A percentile compares a stretch with the other conserved stretches of the same genome.
Conservation (phyloP, 2,797 vertebrate genomes). For the Melanotaenia nigrans region DNA sequence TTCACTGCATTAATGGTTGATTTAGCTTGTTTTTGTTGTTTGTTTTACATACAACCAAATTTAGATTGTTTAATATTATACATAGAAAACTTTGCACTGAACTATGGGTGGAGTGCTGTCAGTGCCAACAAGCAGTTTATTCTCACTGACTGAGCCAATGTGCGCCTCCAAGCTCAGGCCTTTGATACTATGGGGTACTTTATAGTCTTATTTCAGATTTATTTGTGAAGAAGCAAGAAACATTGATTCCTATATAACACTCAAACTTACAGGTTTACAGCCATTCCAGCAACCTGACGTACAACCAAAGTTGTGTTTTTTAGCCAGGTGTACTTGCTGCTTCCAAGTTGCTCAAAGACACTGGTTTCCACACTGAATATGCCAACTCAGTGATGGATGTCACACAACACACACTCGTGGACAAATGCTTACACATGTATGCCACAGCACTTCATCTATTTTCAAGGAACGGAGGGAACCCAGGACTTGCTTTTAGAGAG, state of each 20-base stretch:
- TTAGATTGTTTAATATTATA: not conserved
- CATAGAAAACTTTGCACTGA: not conserved
- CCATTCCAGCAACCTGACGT: conserved; percentile 47
- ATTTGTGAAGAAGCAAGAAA: not conserved
- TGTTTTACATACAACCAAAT: not conserved
- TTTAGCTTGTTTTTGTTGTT: not conserved
- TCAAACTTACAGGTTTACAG: conserved; percentile 35
- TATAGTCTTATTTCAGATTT: not conserved
- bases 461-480: conserved; percentile 67
- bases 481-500: conserved; percentile 76
- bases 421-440: conserved; percentile 49
- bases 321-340: conserved; percentile 40
- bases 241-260: not conserved
- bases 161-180: no score
- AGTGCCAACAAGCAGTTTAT: not conserved
- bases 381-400: conserved; percentile 71
- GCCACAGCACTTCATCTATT: conserved; percentile 68
- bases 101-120: not conserved
- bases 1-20: not conserved
- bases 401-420: conserved; percentile 49
- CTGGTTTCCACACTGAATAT: conserved; percentile 67
- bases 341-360: conserved; percentile 40
- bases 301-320: conserved; percentile 59
- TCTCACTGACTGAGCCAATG: not conserved
- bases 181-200: no score